Percentiles rank a stretch among this genome's conserved stretches.
These are phyloP conservation scores for Ectemnius continuus DNA, from an alignment of 2,888 invertebrate species.

Conservation along the genomic window DNA sequence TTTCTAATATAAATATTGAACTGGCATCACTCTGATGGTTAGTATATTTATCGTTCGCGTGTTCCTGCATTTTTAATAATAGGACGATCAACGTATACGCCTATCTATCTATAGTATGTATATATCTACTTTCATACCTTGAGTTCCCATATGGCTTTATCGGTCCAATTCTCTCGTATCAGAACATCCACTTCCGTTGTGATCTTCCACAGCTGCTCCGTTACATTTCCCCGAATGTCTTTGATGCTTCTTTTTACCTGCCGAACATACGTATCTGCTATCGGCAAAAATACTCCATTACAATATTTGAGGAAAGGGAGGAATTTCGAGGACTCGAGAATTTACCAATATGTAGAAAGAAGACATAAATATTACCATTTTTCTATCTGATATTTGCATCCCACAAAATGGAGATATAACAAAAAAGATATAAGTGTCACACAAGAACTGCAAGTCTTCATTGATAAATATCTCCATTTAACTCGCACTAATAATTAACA, in stretches of 20 bases:
- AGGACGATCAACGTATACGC: no score
- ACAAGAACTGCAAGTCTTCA: no score
- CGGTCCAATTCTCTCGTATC: conserved; percentile 89
- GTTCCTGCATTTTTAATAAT: no score
- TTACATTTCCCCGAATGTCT: conserved; percentile 85
- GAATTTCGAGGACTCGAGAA: background rate
- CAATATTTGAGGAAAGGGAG: background rate
- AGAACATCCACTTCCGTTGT: conserved; percentile 83
- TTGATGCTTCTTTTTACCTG: conserved; percentile 89
- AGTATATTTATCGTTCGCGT: no score
- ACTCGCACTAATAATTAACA: no score
- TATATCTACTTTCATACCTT: conserved; percentile 65
- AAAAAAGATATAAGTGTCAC: no score
- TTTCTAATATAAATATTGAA: no score
- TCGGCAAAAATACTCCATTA: background rate
- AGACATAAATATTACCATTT: no score
- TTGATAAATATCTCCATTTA: no score
- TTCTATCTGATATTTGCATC: no score
- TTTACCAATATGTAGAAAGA: background rate
- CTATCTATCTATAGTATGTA: background rate
- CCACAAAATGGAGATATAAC: no score
- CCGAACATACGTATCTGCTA: conserved; percentile 25
- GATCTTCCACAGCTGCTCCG: conserved; percentile 88
- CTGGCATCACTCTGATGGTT: no score
- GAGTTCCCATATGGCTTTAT: conserved; percentile 81